Evolutionary conservation across 2,888 invertebrate genomes (phyloP).

Genomic region (Lithosia quadra): DNA sequence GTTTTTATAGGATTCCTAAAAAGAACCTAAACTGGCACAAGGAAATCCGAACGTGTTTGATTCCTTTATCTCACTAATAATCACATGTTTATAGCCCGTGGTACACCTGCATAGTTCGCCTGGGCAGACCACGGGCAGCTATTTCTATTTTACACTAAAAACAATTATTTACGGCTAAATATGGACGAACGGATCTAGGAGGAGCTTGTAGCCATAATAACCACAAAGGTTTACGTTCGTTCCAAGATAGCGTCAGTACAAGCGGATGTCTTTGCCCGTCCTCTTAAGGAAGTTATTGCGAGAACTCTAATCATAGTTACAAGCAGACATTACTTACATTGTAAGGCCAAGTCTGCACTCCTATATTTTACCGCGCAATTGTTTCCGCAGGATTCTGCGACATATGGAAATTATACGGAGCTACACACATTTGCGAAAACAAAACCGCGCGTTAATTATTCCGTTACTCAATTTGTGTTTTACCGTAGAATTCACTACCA

Average conservation of each 20-base stretch:
- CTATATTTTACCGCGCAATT: not conserved
- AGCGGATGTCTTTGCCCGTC: slow-evolving; percentile 9
- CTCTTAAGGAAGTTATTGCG: slow-evolving; percentile 13
- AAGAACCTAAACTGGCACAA: not conserved
- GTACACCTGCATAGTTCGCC: too few species aligned
- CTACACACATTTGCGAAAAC: not conserved
- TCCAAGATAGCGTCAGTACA: slow-evolving; percentile 9
- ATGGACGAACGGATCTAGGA: not conserved
- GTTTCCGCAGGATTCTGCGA: not conserved
- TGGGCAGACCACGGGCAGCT: too few species aligned
- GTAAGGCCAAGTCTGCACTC: not conserved
- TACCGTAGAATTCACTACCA: not conserved
- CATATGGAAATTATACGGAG: not conserved
- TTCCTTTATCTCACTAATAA: not conserved
- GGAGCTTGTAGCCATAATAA: not conserved
- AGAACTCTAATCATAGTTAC: slow-evolving; percentile 8
- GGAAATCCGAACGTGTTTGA: not conserved
- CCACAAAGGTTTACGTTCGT: not conserved
- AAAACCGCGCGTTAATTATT: not conserved
- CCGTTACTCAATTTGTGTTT: not conserved
- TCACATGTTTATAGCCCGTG: too few species aligned
- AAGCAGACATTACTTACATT: slow-evolving; percentile 8
- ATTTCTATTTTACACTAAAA: too few species aligned
- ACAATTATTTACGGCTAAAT: not conserved
- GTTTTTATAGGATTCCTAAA: too few species aligned